Percentiles rank a stretch among this genome's conserved stretches.
Evolutionary conservation across 1,140 invertebrate species (phyloP).

Genomic region (Arion vulgaris): DNA sequence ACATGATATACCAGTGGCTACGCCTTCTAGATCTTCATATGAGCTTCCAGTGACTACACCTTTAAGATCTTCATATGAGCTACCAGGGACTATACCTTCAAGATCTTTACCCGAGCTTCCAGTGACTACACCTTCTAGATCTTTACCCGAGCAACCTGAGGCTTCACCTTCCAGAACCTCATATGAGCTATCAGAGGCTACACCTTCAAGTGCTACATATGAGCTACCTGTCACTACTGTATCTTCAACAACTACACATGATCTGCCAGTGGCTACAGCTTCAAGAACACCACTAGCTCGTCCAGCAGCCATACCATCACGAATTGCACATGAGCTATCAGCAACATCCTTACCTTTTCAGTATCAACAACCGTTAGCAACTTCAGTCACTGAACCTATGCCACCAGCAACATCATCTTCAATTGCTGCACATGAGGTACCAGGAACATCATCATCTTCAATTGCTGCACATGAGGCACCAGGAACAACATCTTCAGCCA

Average conservation of each 20-base stretch:
- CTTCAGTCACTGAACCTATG: background rate
- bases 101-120: too few species aligned
- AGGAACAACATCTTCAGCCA: background rate
- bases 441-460: background rate
- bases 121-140: too few species aligned
- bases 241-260: background rate
- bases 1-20: background rate
- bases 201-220: too few species aligned
- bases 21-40: too few species aligned
- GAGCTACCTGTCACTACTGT: too few species aligned
- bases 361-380: too few species aligned
- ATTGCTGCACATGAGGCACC: too few species aligned
- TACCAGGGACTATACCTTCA: background rate
- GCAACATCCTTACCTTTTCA: background rate
- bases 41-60: background rate
- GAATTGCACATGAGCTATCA: background rate
- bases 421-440: too few species aligned
- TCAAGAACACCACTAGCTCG: too few species aligned
- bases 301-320: background rate
- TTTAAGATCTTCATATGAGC: background rate
- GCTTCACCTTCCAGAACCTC: too few species aligned
- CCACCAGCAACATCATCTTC: background rate
- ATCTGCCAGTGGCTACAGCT: background rate
- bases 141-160: too few species aligned
- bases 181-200: too few species aligned